phyloP scores from a whole-genome alignment of 2,797 vertebrate species.

The Gymnodraco acuticeps region DNA sequence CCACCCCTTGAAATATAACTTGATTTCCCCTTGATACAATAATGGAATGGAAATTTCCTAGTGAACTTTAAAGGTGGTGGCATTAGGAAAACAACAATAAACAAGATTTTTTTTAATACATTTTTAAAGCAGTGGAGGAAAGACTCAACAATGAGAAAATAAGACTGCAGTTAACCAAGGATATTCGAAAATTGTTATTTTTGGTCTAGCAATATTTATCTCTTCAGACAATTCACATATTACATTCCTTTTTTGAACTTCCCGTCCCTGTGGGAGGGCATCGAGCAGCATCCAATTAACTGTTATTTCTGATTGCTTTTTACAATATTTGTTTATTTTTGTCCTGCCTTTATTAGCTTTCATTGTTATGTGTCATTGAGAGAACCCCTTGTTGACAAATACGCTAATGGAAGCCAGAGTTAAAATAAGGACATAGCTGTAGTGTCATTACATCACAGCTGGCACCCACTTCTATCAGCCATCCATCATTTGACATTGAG shows the following conservation, averaged over 20 bases:
- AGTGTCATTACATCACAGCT: constrained; percentile 76
- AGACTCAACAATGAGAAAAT: neutral
- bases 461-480: constrained; percentile 57
- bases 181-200: neutral
- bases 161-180: constrained; percentile 7
- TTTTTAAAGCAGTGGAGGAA: neutral
- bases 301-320: constrained; percentile 45
- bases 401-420: constrained; percentile 46
- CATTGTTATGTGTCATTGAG: constrained; percentile 36
- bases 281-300: constrained; percentile 33
- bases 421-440: constrained; percentile 55
- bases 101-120: neutral
- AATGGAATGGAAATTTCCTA: neutral
- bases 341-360: constrained; percentile 26
- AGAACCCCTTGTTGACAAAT: constrained; percentile 47
- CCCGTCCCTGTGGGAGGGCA: constrained; percentile 5
- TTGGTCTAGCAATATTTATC: constrained; percentile 3
- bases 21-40: neutral
- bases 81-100: neutral
- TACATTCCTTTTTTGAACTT: constrained; percentile 25
- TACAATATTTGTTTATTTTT: constrained; percentile 28
- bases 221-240: constrained; percentile 26
- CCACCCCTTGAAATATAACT: too few species aligned
- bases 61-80: neutral
- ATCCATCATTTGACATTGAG: constrained; percentile 72